Evolutionary conservation across 2,888 invertebrate species (phyloP), one percentile per base, ranked within the genome.

Genomic region (Trichopoda pennipes): DNA sequence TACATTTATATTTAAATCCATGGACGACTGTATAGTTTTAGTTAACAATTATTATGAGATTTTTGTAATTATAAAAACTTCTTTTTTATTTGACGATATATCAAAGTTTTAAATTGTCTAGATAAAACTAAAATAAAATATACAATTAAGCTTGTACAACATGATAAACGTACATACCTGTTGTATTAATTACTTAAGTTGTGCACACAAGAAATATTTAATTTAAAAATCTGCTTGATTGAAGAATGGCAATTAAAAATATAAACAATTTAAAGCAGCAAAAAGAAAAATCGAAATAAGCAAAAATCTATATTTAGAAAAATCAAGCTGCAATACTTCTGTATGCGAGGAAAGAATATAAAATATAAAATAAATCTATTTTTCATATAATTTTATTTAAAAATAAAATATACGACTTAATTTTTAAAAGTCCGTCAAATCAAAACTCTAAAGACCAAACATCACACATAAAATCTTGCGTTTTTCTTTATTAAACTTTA

Each of bases 41-140:
- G 16, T 44, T 44, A 44, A 44, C 72, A 72, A 42, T 72, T 72
- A 51, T 72, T 72, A 42, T 72, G 51, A 72, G 60, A 72, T 72
- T 72, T 44, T 14, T 44, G 55, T 63, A 64, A 64, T 55, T 47
- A 47, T 23, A 21, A 35, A 17, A n/a, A 47, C 58, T 51, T 58
- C 68, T 58, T 32, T 61, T 61, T 68, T 75, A 42, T 19, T 68
- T 58, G 2, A 44, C 16, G 10, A 12, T 66, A 51, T 66, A 58
- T 28, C 19, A 42, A 21, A 44, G 28, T 68, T 69, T 19, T 28
- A n/a, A 32, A 28, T 56, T 56, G 42, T 42, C 35, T 19, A 28
- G 44, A 53, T 61, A 53, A 72, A 53, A 63, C n/a, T 38, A 16
- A 49, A 35, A 61, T 19, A 56, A 66, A 19, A 38, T 12, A 38